Conservation (phyloP, 1,140 invertebrate species). For the Diabrotica virgifera region DNA sequence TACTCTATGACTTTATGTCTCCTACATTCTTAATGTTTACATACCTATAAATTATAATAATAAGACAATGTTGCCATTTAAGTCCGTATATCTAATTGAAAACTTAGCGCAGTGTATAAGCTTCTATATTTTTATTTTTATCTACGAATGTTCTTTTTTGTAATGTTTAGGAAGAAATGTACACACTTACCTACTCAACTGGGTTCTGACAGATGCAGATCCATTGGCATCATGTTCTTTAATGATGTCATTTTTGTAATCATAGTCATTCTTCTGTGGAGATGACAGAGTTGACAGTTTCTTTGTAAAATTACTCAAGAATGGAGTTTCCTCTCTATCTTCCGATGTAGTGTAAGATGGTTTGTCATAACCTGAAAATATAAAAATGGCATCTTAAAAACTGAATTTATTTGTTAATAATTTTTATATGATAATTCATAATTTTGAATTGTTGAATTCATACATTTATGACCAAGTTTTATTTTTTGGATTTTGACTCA, state of each 20-base stretch:
- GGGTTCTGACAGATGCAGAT: conserved; percentile 16
- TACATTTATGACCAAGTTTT: neutral
- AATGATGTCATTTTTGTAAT: conserved; percentile 41
- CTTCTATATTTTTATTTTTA: too few species aligned
- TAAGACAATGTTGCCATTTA: too few species aligned
- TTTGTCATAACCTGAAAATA: conserved; percentile 30
- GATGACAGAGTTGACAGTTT: conserved; percentile 56
- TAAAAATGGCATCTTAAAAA: conserved; percentile 3
- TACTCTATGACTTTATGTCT: too few species aligned
- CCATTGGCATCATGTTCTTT: conserved; percentile 46
- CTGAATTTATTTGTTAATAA: neutral
- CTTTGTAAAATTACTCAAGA: conserved; percentile 63
- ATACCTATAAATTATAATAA: too few species aligned
- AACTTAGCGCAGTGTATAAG: too few species aligned
- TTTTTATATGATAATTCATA: too few species aligned
- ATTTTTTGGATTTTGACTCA: too few species aligned
- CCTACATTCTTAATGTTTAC: too few species aligned
- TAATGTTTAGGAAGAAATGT: neutral
- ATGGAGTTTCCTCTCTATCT: conserved; percentile 57
- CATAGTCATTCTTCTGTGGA: conserved; percentile 41
- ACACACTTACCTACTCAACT: conserved; percentile 26
- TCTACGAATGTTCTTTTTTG: too few species aligned
- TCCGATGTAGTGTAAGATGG: conserved; percentile 19
- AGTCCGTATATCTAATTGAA: too few species aligned
- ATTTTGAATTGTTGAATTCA: too few species aligned